Evolutionary conservation across 2,113 vertebrate genomes (phyloP), one percentile per base, ranked within the genome.

Genomic region (Rhabdomys dilectus): DNA sequence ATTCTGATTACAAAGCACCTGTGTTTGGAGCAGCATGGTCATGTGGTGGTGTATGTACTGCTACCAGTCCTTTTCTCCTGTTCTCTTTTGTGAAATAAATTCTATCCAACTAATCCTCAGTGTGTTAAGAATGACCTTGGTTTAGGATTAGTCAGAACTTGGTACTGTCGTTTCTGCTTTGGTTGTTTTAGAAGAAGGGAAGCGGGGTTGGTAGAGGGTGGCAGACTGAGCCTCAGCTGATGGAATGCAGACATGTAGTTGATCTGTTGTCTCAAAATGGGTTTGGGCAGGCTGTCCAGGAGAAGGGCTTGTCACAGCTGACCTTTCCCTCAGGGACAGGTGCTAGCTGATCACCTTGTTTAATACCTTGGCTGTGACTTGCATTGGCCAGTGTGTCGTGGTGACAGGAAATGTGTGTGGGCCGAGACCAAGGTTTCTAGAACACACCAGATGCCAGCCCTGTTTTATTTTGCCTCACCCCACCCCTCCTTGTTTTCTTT

Each of bases 401-500:
- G 88, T 84, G 48, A 39, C 68, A 60, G 56, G 51, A 51, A 16
- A 51, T 53, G 39, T 75, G 68, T 21, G n/a, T 78, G 51, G 72
- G 36, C 66, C 68, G 60, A 75, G 91, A 45, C 56, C 48, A 29
- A 66, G 70, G 88, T 95, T 96, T 91, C 88, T 77, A n/a, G 62
- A 89, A 62, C 51, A 89, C 24, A 0, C 45, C 48, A 2, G 0
- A 1, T 56, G 31, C 53, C 56, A 77, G 48, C 16, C 53, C 70
- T 95, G 0, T 81, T 93, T 94, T 78, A 84, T 84, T 85, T 12
- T 13, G 66, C 15, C 84, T 64, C 16, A 45, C 64, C 16, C 9
- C 51, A 12, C 1, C 24, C 26, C 51, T 22, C 84, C 76, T 53
- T 92, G 48, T 84, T 92, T 89, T 91, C 62, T 92, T 15, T 68